A percentile compares a stretch with the other conserved stretches of the same genome.
phyloP scores from a whole-genome alignment of 2,888 invertebrate genomes.

The Marronus borbonicus region DNA sequence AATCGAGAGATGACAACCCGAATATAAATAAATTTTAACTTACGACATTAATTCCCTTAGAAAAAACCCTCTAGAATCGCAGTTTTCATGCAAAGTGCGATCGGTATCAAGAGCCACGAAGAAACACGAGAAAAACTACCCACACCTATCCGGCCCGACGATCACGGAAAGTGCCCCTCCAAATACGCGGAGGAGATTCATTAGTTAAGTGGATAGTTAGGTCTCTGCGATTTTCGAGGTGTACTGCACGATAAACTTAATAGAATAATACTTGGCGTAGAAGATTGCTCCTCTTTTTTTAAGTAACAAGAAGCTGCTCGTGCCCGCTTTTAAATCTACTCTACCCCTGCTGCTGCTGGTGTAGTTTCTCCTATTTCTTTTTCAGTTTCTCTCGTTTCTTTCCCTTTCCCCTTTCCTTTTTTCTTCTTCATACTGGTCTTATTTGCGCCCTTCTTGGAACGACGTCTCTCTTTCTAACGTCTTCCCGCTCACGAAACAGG shows the following conservation, averaged over 20 bases:
- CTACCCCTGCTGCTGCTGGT: background rate
- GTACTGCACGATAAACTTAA: slow-evolving; percentile 52
- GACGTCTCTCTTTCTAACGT: background rate
- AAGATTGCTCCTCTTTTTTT: slow-evolving; percentile 43
- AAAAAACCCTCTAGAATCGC: too few relatives aligned
- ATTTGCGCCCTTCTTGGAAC: too few relatives aligned
- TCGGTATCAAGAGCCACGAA: background rate
- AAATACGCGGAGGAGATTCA: slow-evolving; percentile 55
- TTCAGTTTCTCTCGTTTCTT: slow-evolving; percentile 3
- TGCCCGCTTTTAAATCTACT: slow-evolving; percentile 31
- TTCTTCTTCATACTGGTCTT: background rate
- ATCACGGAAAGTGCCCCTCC: background rate
- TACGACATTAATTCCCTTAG: too few relatives aligned
- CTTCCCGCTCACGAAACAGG: slow-evolving; percentile 4
- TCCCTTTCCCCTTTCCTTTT: background rate
- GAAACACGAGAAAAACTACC: background rate
- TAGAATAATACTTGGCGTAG: slow-evolving; percentile 52
- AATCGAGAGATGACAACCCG: too few relatives aligned
- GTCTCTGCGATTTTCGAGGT: slow-evolving; percentile 52
- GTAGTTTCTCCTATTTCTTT: background rate
- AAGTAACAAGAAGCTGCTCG: slow-evolving; percentile 24
- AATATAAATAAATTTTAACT: too few relatives aligned
- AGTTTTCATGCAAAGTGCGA: too few relatives aligned
- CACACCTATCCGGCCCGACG: background rate
- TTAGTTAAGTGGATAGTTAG: slow-evolving; percentile 59